Percentiles rank a stretch among this genome's conserved stretches.
These are phyloP conservation scores for Polymixis flavicincta DNA, from an alignment of 2,888 invertebrate species.

Conservation along the genomic window DNA sequence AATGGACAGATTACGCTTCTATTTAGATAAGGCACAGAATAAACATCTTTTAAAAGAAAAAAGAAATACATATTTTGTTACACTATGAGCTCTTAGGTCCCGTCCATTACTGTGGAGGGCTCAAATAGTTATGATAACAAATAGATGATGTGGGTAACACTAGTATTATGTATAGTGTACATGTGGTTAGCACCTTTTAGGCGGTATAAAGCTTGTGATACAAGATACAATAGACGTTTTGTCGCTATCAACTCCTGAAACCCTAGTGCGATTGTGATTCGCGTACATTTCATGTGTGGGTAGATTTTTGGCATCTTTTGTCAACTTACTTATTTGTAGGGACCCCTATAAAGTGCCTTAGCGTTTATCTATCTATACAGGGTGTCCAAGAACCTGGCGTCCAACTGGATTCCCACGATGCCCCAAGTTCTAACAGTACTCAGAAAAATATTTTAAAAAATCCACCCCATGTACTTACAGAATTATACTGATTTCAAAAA, in stretches of 20 bases:
- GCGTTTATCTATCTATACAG: too few species aligned
- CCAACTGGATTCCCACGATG: too few species aligned
- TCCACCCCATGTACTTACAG: too few species aligned
- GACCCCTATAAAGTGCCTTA: too few species aligned
- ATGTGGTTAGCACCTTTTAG: slow-evolving; percentile 14
- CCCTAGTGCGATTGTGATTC: not conserved
- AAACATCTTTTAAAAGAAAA: slow-evolving; percentile 23
- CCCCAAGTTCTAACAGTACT: too few species aligned
- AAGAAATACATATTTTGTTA: slow-evolving; percentile 13
- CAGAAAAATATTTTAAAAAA: too few species aligned
- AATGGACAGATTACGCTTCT: slow-evolving; percentile 43
- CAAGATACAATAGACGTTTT: not conserved
- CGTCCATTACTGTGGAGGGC: slow-evolving; percentile 28
- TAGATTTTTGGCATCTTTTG: not conserved
- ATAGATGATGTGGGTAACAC: slow-evolving; percentile 13
- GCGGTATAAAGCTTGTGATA: not conserved
- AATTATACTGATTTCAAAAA: too few species aligned
- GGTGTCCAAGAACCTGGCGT: too few species aligned
- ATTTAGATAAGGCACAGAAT: slow-evolving; percentile 49
- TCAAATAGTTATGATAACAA: slow-evolving; percentile 36
- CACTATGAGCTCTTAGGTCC: not conserved
- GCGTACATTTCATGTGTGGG: not conserved
- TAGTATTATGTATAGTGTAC: not conserved
- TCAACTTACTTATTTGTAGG: not conserved
- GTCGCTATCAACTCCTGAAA: not conserved